Evolutionary conservation across 2,888 invertebrate genomes (phyloP).

Genomic region (Dryadula phaetusa): DNA sequence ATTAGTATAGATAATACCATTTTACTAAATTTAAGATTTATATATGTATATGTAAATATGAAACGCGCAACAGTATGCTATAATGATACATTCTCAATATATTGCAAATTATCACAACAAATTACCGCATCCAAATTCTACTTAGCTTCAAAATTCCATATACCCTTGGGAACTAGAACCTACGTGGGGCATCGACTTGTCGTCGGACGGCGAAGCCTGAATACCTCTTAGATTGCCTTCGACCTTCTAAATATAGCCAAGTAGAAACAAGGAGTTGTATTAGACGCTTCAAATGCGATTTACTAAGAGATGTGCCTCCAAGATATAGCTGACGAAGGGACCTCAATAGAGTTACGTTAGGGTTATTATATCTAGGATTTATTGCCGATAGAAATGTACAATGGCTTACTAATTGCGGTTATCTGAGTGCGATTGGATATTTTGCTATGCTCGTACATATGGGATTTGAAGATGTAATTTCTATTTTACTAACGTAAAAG

Average conservation of each 20-base stretch:
- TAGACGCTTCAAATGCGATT: slow-evolving; percentile 70
- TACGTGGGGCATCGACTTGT: slow-evolving; percentile 69
- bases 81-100: not conserved
- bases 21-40: not conserved
- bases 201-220: slow-evolving; percentile 67
- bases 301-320: slow-evolving; percentile 52
- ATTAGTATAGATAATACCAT: not conserved
- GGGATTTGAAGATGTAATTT: slow-evolving; percentile 29
- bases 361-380: slow-evolving; percentile 57
- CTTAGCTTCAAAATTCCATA: slow-evolving; percentile 53
- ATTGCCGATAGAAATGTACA: slow-evolving; percentile 54
- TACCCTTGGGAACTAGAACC: slow-evolving; percentile 74
- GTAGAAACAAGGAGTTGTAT: slow-evolving; percentile 72
- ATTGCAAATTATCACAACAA: not conserved
- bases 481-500: slow-evolving; percentile 29
- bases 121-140: slow-evolving; percentile 53
- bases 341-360: slow-evolving; percentile 59
- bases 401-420: slow-evolving; percentile 54
- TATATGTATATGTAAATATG: not conserved
- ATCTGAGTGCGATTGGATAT: slow-evolving; percentile 41
- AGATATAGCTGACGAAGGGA: slow-evolving; percentile 55
- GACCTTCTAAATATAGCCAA: slow-evolving; percentile 75
- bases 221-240: slow-evolving; percentile 80
- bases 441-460: slow-evolving; percentile 38
- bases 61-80: not conserved